Base-by-base conservation (phyloP, 2,797 vertebrate species). In the Podargus strigoides region DNA sequence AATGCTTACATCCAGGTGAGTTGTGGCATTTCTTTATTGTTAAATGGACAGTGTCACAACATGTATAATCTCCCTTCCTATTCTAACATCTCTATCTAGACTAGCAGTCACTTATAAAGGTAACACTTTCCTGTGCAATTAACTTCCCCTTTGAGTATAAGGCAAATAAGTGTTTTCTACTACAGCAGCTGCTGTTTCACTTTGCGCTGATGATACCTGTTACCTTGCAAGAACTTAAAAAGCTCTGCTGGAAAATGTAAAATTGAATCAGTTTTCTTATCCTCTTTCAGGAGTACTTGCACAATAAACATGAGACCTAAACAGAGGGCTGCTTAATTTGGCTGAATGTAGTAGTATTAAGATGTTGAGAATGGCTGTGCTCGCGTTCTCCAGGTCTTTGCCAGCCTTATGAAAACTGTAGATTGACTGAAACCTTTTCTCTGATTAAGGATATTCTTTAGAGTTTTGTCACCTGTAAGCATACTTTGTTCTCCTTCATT, bases 1-100 rank as follows among this genome's bases (percentile, higher is more conserved):
- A 97, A 95, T 14, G 95, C 93, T 10, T 99, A 99, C 96, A 95
- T 99, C 84, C 97, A 97, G 98, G 99, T 99, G 97, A 96, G 98
- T 91, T 17, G 13, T 59, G 93, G 75, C 16, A 1, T 88, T 59
- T 41, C 10, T 37, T 17, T 67, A 3, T 6, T 67, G 30, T 11
- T 79, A 34, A 27, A 6, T 22, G 34, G 14, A 5, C 21, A 20
- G 59, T 24, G 34, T 3, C 50, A 14, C 41, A n/a, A 36, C 39
- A 22, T 17, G 3, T 6, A 4, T 21, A 6, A 23, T 26, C 7
- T 73, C 36, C 41, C 12, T 60, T 64, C 74, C n/a, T 36, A 3
- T 26, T 75, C 24, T 7, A 41, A n/a, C 10, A 5, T 8, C 14
- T n/a, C 42, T 74, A 0, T 22, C 80, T 52, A 19, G 23, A 10